Conservation (phyloP, 2,797 vertebrate species). For the Protosalanx chinensis region DNA sequence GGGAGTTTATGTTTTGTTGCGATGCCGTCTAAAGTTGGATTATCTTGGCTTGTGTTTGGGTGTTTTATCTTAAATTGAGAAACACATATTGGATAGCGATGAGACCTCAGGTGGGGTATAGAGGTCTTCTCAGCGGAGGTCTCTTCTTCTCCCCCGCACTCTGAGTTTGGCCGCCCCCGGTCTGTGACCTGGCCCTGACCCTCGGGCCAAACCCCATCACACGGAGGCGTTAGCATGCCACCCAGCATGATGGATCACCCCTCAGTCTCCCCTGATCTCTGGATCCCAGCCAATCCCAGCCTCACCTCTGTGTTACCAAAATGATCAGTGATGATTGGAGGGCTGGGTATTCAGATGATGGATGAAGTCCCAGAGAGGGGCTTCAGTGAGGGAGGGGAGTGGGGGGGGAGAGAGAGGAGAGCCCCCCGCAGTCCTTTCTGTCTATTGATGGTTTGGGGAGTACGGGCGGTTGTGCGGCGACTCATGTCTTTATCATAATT, state of each 20-base stretch:
- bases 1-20: not conserved
- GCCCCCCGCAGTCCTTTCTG: constrained; percentile 38
- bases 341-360: constrained; percentile 76
- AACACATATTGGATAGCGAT: too few species aligned
- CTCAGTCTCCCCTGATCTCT: constrained; percentile 64
- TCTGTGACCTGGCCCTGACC: constrained; percentile 68
- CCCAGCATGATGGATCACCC: constrained; percentile 75
- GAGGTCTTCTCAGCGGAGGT: constrained; percentile 43
- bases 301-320: constrained; percentile 64
- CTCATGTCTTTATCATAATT: constrained; percentile 79
- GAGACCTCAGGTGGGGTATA: not conserved
- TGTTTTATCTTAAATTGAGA: too few species aligned
- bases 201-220: constrained; percentile 70
- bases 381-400: constrained; percentile 21
- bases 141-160: constrained; percentile 39
- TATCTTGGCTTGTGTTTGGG: not conserved
- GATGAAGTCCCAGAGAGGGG: constrained; percentile 66
- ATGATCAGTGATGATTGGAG: constrained; percentile 79
- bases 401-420: not conserved
- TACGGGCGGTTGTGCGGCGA: constrained; percentile 57
- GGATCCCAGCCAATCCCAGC: constrained; percentile 70
- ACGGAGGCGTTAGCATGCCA: constrained; percentile 70
- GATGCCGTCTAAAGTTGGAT: not conserved
- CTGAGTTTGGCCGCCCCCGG: not conserved
- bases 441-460: constrained; percentile 65